Percentiles rank a stretch among this genome's conserved stretches.
phyloP scores from a whole-genome alignment of 2,888 invertebrate genomes.

The Ophion costatus region DNA sequence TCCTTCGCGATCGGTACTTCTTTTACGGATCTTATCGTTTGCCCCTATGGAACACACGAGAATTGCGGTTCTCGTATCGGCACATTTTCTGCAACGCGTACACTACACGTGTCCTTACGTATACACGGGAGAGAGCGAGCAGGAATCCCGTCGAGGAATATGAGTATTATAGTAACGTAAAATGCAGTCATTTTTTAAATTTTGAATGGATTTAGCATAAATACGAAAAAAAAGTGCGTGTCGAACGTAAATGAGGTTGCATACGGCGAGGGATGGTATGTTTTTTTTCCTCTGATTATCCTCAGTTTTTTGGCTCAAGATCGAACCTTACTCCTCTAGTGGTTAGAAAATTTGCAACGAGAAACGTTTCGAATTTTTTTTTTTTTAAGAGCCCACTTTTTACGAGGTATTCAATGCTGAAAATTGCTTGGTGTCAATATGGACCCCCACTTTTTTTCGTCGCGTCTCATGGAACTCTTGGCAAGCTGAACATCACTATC shows the following conservation, averaged over 20 bases:
- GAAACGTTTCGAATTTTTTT: not conserved
- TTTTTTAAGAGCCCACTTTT: not conserved
- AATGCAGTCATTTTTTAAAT: too few relatives aligned
- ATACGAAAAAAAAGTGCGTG: too few relatives aligned
- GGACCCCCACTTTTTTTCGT: not conserved
- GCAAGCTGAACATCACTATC: too few relatives aligned
- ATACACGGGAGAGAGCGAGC: not conserved
- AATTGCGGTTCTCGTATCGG: constrained; percentile 40
- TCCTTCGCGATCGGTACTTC: constrained; percentile 34
- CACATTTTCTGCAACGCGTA: not conserved
- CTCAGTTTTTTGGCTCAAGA: not conserved
- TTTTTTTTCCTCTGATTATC: too few relatives aligned
- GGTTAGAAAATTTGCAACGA: not conserved
- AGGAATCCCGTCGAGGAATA: too few relatives aligned
- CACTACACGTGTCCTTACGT: not conserved
- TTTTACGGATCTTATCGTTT: constrained; percentile 58
- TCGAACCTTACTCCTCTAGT: not conserved
- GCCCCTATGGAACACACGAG: constrained; percentile 29
- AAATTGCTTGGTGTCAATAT: not conserved
- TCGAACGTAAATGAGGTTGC: too few relatives aligned
- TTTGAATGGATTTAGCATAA: too few relatives aligned
- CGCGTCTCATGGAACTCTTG: not conserved
- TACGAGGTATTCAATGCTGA: not conserved
- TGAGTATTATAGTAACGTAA: too few relatives aligned
- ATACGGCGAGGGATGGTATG: too few relatives aligned